phyloP scores from a whole-genome alignment of 2,113 vertebrate species.

The Odocoileus hemionus region DNA sequence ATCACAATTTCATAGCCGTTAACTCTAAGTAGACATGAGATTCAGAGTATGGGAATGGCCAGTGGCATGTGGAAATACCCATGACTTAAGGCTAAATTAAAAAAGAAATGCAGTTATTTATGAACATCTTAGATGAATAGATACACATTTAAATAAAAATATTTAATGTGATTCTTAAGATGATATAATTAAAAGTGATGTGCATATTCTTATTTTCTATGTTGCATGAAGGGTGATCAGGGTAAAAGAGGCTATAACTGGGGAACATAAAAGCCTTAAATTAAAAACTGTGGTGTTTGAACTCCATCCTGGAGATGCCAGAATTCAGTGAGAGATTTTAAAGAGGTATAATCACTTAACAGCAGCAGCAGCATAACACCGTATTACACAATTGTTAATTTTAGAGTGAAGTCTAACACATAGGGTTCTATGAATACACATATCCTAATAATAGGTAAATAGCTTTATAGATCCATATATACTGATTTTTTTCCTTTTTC shows the following conservation, averaged over 20 bases:
- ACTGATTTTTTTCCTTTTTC: background rate
- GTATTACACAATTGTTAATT: background rate
- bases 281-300: background rate
- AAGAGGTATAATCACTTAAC: background rate
- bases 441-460: background rate
- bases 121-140: background rate
- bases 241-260: background rate
- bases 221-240: background rate
- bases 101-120: background rate
- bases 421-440: background rate
- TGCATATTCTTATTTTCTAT: too few species aligned
- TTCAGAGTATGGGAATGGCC: background rate
- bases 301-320: background rate
- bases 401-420: background rate
- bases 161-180: background rate
- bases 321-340: background rate
- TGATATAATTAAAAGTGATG: background rate
- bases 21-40: background rate
- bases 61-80: background rate
- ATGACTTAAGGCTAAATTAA: background rate
- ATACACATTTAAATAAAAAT: background rate
- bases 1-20: background rate
- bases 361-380: too few species aligned
- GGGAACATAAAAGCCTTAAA: background rate
- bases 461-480: background rate